Percentiles rank a stretch among this genome's conserved stretches.
Conservation (phyloP, 2,888 invertebrate species). For the Girardia tigrina region DNA sequence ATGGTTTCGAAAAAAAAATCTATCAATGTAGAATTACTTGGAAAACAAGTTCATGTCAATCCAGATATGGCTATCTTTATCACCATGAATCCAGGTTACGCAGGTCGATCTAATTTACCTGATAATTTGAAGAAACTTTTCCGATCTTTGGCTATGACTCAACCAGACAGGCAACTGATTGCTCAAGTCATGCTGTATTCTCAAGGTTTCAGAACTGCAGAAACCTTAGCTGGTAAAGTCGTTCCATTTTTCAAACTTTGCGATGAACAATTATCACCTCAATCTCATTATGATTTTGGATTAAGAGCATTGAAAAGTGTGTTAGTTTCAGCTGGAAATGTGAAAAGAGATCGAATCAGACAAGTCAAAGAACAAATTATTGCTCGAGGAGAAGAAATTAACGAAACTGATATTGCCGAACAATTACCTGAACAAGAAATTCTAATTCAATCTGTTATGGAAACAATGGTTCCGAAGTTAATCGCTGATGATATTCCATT, state of each 20-base stretch:
- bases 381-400: slow-evolving; percentile 50
- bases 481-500: slow-evolving; percentile 97
- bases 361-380: slow-evolving; percentile 65
- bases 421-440: slow-evolving; percentile 95
- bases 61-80: slow-evolving; percentile 99
- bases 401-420: slow-evolving; percentile 84
- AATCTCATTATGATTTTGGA: slow-evolving; percentile 94
- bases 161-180: slow-evolving; percentile 89
- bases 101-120: slow-evolving; percentile 91
- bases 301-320: slow-evolving; percentile 91
- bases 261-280: slow-evolving; percentile 71
- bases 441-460: slow-evolving; percentile 93
- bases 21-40: slow-evolving; percentile 69
- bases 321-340: slow-evolving; percentile 90
- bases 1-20: slow-evolving; percentile 34
- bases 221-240: slow-evolving; percentile 92
- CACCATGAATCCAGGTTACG: slow-evolving; percentile 99
- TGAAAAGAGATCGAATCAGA: slow-evolving; percentile 88
- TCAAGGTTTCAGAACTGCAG: slow-evolving; percentile 92
- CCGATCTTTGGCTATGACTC: slow-evolving; percentile 94
- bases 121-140: slow-evolving; percentile 98
- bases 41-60: slow-evolving; percentile 77
- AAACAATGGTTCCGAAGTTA: slow-evolving; percentile 97
- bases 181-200: slow-evolving; percentile 99
- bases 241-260: slow-evolving; percentile 77